Percentiles rank a stretch among this genome's conserved stretches.
These are phyloP conservation scores for Gymnogyps californianus DNA, from an alignment of 2,113 vertebrate species.

Conservation along the genomic window DNA sequence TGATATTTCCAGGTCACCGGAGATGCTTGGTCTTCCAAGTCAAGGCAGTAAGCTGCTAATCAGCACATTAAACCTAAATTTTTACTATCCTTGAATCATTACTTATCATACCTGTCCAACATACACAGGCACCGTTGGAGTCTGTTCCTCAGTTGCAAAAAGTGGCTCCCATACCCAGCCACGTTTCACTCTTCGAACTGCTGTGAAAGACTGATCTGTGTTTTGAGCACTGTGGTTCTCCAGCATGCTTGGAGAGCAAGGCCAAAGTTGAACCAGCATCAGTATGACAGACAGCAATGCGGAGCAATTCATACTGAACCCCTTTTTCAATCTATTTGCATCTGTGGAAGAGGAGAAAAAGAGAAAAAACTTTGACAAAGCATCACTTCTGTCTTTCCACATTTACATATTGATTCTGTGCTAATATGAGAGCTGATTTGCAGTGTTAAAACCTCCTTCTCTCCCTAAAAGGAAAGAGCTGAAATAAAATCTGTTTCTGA, in stretches of 20 bases:
- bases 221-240: neutral
- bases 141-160: slow-evolving; percentile 82
- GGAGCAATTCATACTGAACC: slow-evolving; percentile 64
- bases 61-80: neutral
- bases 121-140: slow-evolving; percentile 51
- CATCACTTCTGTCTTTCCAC: neutral
- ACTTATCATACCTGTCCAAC: slow-evolving; percentile 84
- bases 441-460: neutral
- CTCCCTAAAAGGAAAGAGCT: neutral
- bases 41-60: neutral
- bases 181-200: slow-evolving; percentile 75
- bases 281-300: slow-evolving; percentile 54
- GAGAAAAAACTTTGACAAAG: neutral
- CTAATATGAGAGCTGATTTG: neutral
- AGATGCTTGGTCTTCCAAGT: neutral
- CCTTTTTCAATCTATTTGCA: neutral
- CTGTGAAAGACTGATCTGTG: neutral
- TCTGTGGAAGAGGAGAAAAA: neutral
- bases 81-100: neutral
- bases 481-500: neutral
- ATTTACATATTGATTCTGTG: neutral
- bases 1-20: neutral
- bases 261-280: slow-evolving; percentile 65
- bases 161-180: slow-evolving; percentile 86
- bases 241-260: slow-evolving; percentile 10